phyloP scores from a whole-genome alignment of 1,140 invertebrate genomes.

The Pollicipes pollicipes region DNA sequence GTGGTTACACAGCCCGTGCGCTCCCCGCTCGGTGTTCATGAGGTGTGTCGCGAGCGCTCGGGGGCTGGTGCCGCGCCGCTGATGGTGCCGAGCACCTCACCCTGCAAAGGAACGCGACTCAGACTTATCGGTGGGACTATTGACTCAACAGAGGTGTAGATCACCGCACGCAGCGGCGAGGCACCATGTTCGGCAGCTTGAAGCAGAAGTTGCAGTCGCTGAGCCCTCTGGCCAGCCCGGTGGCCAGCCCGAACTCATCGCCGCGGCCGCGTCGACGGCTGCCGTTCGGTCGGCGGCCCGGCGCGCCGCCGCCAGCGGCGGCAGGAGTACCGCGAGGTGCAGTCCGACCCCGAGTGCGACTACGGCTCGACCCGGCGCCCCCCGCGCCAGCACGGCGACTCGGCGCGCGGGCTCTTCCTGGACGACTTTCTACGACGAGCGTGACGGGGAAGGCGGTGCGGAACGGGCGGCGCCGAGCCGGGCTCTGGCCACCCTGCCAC shows the following conservation, averaged over 20 bases:
- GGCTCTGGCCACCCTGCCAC: background rate
- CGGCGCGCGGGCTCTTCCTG: background rate
- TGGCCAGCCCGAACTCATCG: constrained; percentile 19
- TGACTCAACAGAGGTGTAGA: too few relatives aligned
- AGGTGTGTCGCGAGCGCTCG: too few relatives aligned
- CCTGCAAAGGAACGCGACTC: too few relatives aligned
- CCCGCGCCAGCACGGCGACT: constrained; percentile 17
- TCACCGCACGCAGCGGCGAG: too few relatives aligned
- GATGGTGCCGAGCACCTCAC: too few relatives aligned
- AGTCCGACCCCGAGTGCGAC: constrained; percentile 50
- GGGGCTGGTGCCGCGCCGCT: too few relatives aligned
- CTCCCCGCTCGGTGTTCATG: too few relatives aligned
- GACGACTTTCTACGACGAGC: background rate
- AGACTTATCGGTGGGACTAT: too few relatives aligned
- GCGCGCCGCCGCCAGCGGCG: constrained; percentile 27
- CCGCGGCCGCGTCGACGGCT: constrained; percentile 16
- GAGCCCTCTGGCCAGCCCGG: constrained; percentile 20
- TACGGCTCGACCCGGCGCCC: constrained; percentile 26
- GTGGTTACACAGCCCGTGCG: too few relatives aligned
- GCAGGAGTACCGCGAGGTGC: constrained; percentile 38
- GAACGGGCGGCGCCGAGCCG: background rate
- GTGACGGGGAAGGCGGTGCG: background rate
- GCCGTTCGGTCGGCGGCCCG: constrained; percentile 29
- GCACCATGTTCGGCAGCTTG: constrained; percentile 34
- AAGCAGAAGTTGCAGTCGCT: constrained; percentile 31